Percentiles rank a stretch among this genome's conserved stretches.
Evolutionary conservation across 2,888 invertebrate genomes (phyloP).

Genomic region (Drosophila anomalata): DNA sequence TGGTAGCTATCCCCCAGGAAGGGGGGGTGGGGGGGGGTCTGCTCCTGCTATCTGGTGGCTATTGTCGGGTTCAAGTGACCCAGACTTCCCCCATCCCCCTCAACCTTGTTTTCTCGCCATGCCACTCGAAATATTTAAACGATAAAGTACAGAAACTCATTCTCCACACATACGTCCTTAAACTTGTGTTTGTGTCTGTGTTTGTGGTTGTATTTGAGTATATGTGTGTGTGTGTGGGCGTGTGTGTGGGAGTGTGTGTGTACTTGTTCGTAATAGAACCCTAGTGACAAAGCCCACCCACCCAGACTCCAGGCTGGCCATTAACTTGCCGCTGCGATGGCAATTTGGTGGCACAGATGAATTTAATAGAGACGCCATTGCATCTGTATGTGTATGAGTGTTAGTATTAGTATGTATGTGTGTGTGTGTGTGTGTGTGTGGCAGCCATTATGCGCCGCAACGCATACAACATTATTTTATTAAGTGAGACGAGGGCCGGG

Average conservation of each 20-base stretch:
- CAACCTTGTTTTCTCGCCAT: constrained; percentile 4
- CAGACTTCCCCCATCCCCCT: constrained; percentile 1
- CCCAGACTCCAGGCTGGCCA: constrained; percentile 54
- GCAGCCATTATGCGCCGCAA: constrained; percentile 63
- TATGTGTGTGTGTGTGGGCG: neutral
- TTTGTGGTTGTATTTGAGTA: constrained; percentile 1
- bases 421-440: constrained; percentile 34
- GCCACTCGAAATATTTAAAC: constrained; percentile 73
- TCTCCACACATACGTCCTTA: neutral
- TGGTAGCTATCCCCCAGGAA: neutral
- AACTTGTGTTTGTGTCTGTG: constrained; percentile 16
- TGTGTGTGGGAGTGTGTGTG: constrained; percentile 17
- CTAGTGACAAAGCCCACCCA: constrained; percentile 65
- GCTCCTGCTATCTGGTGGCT: constrained; percentile 39
- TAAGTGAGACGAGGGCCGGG: constrained; percentile 57
- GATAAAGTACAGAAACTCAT: constrained; percentile 61
- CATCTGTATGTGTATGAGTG: constrained; percentile 15
- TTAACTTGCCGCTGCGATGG: constrained; percentile 64
- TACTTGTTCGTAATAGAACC: constrained; percentile 75
- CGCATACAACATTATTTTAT: constrained; percentile 72
- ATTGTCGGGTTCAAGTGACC: constrained; percentile 69
- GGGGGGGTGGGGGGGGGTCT: too few species aligned
- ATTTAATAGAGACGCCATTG: constrained; percentile 69
- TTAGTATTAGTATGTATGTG: neutral
- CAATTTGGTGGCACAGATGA: constrained; percentile 64